Percentiles rank a stretch among this genome's conserved stretches.
Conservation (phyloP, 2,797 vertebrate genomes). For the Delichon dasypus region DNA sequence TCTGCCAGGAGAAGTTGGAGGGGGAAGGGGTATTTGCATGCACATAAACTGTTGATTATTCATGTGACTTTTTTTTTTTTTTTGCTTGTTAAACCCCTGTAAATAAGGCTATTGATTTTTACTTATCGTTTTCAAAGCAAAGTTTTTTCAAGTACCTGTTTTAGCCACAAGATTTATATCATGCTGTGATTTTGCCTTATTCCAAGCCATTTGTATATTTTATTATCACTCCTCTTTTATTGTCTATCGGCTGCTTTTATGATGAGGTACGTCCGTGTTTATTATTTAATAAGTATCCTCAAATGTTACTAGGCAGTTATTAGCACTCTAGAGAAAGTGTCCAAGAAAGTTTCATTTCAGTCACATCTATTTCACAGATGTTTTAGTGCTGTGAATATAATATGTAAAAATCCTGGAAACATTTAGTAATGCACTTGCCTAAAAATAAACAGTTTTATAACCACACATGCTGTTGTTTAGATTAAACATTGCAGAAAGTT, state of each 20-base stretch:
- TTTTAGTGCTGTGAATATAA: conserved; percentile 72
- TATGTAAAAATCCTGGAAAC: conserved; percentile 75
- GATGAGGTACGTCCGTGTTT: conserved; percentile 46
- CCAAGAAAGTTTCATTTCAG: conserved; percentile 66
- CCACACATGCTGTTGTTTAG: conserved; percentile 74
- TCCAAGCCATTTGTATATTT: conserved; percentile 58
- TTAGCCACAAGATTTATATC: conserved; percentile 2
- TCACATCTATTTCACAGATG: conserved; percentile 76
- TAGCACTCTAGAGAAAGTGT: conserved; percentile 62
- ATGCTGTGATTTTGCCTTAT: conserved; percentile 52
- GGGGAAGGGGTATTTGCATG: conserved; percentile 74
- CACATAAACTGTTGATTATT: conserved; percentile 67
- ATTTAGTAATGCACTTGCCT: conserved; percentile 76
- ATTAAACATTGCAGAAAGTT: conserved; percentile 71
- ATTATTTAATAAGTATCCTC: conserved; percentile 63
- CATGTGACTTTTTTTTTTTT: conserved; percentile 54
- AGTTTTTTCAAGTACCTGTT: conserved; percentile 58
- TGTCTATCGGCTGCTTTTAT: conserved; percentile 70
- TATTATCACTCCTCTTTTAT: conserved; percentile 62
- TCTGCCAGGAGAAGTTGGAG: conserved; percentile 73
- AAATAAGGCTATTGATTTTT: conserved; percentile 70
- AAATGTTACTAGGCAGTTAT: conserved; percentile 57
- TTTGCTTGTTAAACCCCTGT: conserved; percentile 66
- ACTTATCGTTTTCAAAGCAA: conserved; percentile 65
- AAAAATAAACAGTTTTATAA: conserved; percentile 78